Percentiles rank a stretch among this genome's conserved stretches.
phyloP scores from a whole-genome alignment of 2,113 vertebrate genomes.

The Phoenicopterus ruber region DNA sequence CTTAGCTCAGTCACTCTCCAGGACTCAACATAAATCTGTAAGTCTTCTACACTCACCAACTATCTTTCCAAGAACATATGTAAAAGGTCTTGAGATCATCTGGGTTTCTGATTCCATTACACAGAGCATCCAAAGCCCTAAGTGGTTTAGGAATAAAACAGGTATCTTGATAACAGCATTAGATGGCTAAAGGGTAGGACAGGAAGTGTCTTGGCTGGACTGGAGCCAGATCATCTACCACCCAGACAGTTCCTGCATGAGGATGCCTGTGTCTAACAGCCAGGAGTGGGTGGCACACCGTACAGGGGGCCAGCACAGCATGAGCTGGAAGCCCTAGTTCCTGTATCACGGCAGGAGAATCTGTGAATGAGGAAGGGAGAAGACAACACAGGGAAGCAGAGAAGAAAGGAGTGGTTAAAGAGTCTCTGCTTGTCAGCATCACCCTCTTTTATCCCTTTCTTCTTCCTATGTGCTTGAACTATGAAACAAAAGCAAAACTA shows the following conservation, averaged over 20 bases:
- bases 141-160: neutral
- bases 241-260: neutral
- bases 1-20: neutral
- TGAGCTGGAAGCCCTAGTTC: constrained; percentile 29
- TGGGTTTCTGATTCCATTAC: neutral
- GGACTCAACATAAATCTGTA: neutral
- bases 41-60: neutral
- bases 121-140: neutral
- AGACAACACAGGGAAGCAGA: neutral
- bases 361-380: neutral
- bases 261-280: neutral
- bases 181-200: neutral
- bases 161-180: neutral
- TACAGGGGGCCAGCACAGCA: neutral
- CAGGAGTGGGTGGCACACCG: neutral
- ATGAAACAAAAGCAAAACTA: neutral
- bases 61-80: neutral
- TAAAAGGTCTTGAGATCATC: neutral
- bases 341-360: neutral
- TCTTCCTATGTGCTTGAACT: neutral
- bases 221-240: neutral
- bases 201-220: neutral
- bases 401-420: neutral
- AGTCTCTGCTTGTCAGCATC: neutral
- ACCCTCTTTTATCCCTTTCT: neutral